Percentiles rank a stretch among this genome's conserved stretches.
These are phyloP conservation scores for Maconellicoccus hirsutus DNA, from an alignment of 1,140 invertebrate genomes.

Conservation along the genomic window DNA sequence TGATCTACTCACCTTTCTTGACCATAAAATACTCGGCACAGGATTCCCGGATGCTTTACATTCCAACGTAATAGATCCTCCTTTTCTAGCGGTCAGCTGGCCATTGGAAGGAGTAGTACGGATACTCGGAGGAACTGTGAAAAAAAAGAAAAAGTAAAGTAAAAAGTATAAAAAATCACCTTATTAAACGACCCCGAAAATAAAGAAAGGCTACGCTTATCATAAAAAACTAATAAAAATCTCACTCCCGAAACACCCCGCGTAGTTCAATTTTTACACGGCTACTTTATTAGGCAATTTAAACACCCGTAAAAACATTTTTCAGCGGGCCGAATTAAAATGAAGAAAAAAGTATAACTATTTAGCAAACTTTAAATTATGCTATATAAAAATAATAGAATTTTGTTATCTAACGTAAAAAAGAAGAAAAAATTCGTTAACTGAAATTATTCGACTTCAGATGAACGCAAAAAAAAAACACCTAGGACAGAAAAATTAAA, in stretches of 20 bases:
- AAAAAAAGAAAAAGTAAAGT: not conserved
- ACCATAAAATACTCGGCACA: conserved; percentile 51
- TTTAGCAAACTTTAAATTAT: conserved; percentile 5
- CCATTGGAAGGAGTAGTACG: conserved; percentile 45
- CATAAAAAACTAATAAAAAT: conserved; percentile 6
- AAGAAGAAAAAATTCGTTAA: not conserved
- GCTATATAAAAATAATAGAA: not conserved
- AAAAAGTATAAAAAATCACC: not conserved
- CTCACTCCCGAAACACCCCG: not conserved
- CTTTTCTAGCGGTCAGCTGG: conserved; percentile 47
- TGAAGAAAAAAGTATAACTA: not conserved
- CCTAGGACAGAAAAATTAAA: not conserved
- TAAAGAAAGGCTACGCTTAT: not conserved
- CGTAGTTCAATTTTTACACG: not conserved
- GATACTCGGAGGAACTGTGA: conserved; percentile 45
- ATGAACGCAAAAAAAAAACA: not conserved
- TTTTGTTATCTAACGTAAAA: not conserved
- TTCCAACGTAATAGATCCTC: conserved; percentile 50
- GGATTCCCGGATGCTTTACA: conserved; percentile 55
- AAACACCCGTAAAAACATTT: not conserved
- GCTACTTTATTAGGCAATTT: conserved; percentile 3
- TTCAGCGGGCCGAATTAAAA: not conserved
- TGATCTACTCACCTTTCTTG: conserved; percentile 42
- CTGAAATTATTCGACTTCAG: not conserved
- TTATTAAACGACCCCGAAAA: not conserved